Evolutionary conservation across 2,888 invertebrate genomes (phyloP).

Genomic region (Protonemura montana): DNA sequence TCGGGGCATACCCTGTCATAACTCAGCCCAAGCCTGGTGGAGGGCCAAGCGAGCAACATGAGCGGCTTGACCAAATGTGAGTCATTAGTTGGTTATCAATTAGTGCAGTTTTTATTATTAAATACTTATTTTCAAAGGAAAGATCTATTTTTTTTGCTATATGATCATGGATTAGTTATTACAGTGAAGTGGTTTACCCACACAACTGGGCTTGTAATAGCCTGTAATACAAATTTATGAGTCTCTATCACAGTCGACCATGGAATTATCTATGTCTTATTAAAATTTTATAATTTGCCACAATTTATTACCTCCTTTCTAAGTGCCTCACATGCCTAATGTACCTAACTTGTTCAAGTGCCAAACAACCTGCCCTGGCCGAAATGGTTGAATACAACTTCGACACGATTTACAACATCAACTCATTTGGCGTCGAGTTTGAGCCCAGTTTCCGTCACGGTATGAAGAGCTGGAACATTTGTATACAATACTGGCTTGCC

Average conservation of each 20-base stretch:
- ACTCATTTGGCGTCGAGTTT: conserved; percentile 82
- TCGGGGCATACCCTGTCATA: conserved; percentile 88
- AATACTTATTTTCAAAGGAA: too few relatives aligned
- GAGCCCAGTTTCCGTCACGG: conserved; percentile 84
- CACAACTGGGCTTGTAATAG: too few relatives aligned
- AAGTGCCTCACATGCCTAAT: too few relatives aligned
- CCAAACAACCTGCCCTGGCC: conserved; percentile 58
- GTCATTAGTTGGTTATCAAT: conserved; percentile 49
- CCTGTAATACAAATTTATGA: too few relatives aligned
- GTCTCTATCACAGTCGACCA: too few relatives aligned
- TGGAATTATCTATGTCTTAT: too few relatives aligned
- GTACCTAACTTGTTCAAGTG: conserved; percentile 1
- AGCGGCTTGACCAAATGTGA: conserved; percentile 68
- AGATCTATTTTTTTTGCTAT: too few relatives aligned
- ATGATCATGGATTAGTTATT: too few relatives aligned
- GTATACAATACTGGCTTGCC: conserved; percentile 96
- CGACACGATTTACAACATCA: conserved; percentile 83
- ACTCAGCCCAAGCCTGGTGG: conserved; percentile 79
- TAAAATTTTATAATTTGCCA: too few relatives aligned
- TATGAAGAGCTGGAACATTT: conserved; percentile 95
- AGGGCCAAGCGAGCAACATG: conserved; percentile 81
- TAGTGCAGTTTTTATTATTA: too few relatives aligned
- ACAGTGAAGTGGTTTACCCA: too few relatives aligned
- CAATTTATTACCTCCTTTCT: too few relatives aligned
- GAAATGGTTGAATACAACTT: conserved; percentile 69